A percentile compares a stretch with the other conserved stretches of the same genome.
phyloP scores from a whole-genome alignment of 2,888 invertebrate species.

The Eumerus sabulonum region DNA sequence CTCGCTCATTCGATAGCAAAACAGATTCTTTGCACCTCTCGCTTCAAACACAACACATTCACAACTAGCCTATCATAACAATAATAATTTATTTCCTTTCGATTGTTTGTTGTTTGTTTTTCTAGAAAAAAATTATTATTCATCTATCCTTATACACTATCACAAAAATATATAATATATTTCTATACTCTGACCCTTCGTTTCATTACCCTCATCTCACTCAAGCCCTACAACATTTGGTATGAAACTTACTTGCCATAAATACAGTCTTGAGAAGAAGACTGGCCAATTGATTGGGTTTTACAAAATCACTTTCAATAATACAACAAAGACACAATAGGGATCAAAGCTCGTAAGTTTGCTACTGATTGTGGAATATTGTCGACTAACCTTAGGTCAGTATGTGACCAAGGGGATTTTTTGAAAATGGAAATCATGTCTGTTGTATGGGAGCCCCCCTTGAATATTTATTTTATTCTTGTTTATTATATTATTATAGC shows the following conservation, averaged over 20 bases:
- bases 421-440: no score
- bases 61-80: constrained; percentile 67
- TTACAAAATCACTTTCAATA: no score
- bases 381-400: no score
- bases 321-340: no score
- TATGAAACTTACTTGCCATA: constrained; percentile 44
- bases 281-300: no score
- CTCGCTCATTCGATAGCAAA: constrained; percentile 66
- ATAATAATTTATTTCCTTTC: constrained; percentile 40
- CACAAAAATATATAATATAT: constrained; percentile 62
- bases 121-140: constrained; percentile 49
- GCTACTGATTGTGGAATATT: no score
- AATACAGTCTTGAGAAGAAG: background rate
- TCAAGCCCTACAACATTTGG: constrained; percentile 63
- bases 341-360: no score
- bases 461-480: background rate
- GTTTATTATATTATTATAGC: no score
- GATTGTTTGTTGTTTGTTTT: no score
- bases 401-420: no score
- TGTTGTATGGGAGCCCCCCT: no score
- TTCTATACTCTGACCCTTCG: constrained; percentile 50
- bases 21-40: constrained; percentile 48
- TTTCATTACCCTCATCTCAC: constrained; percentile 62
- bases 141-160: constrained; percentile 59
- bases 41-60: constrained; percentile 51